Percentiles rank a stretch among this genome's conserved stretches.
Conservation (phyloP, 2,113 vertebrate genomes). For the Polyodon spathula region DNA sequence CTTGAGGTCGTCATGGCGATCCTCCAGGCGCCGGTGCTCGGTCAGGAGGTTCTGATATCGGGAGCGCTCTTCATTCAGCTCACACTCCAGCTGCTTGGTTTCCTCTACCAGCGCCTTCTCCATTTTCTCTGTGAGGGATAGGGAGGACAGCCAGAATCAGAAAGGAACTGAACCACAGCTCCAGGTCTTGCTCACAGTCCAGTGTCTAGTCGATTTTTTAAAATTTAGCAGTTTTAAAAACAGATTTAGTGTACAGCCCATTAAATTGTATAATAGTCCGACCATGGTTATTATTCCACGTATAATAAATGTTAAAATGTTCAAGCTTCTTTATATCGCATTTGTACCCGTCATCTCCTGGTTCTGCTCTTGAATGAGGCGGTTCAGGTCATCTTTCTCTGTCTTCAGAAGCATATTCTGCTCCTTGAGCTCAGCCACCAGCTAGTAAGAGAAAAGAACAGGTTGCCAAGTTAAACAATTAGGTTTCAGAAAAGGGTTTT, state of each 20-base stretch:
- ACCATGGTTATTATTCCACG: not conserved
- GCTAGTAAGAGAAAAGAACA: conserved; percentile 42
- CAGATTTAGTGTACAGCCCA: too few species aligned
- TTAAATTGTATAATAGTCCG: too few species aligned
- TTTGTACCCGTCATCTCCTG: conserved; percentile 81
- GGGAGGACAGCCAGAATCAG: conserved; percentile 2
- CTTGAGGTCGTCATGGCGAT: conserved; percentile 88
- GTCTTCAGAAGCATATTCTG: conserved; percentile 82
- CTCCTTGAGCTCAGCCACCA: conserved; percentile 82
- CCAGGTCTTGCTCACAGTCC: too few species aligned
- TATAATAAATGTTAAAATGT: not conserved
- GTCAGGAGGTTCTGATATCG: conserved; percentile 95
- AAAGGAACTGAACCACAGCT: not conserved
- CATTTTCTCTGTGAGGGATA: conserved; percentile 72
- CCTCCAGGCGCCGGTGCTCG: conserved; percentile 88
- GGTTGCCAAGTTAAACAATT: too few species aligned
- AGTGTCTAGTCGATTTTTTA: too few species aligned
- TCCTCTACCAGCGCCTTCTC: conserved; percentile 73
- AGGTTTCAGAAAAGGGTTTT: too few species aligned
- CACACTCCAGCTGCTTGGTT: conserved; percentile 84
- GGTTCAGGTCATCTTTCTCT: conserved; percentile 88
- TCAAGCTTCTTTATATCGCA: not conserved
- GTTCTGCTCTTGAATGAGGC: conserved; percentile 78
- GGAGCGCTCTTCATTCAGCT: conserved; percentile 87
- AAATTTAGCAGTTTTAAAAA: too few species aligned